These are phyloP conservation scores for Noctua janthe DNA, from an alignment of 2,888 invertebrate species.

Conservation along the genomic window DNA sequence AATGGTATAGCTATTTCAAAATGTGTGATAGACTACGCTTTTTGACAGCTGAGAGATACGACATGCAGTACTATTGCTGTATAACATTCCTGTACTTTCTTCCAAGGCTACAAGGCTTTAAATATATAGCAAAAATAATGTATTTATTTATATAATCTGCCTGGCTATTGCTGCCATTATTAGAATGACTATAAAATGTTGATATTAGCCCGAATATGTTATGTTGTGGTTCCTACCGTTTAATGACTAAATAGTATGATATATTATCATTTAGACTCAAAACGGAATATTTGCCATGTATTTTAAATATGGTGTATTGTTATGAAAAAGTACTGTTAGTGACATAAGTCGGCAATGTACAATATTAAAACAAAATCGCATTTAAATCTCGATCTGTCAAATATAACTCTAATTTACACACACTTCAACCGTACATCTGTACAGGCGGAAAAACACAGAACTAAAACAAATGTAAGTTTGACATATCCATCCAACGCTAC, in stretches of 20 bases:
- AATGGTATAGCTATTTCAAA: neutral
- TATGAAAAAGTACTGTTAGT: neutral
- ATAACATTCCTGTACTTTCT: constrained; percentile 29
- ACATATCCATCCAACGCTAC: no score
- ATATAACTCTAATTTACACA: neutral
- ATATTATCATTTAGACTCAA: neutral
- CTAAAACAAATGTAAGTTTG: no score
- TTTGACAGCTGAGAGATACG: neutral
- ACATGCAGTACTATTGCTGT: constrained; percentile 11
- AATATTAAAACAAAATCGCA: neutral
- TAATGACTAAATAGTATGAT: constrained; percentile 4
- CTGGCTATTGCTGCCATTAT: constrained; percentile 19
- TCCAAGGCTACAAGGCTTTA: constrained; percentile 48
- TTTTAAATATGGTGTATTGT: neutral
- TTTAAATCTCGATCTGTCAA: neutral
- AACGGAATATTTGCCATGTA: neutral
- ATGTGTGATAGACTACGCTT: neutral
- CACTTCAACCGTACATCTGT: neutral
- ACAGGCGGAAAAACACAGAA: no score
- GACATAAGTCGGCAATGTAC: neutral
- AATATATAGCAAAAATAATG: constrained; percentile 34
- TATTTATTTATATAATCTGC: constrained; percentile 29
- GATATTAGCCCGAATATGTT: constrained; percentile 4
- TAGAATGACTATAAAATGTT: constrained; percentile 4
- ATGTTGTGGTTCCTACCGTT: constrained; percentile 3